Conservation (phyloP, 2,888 invertebrate species). For the Abscondita cerata region DNA sequence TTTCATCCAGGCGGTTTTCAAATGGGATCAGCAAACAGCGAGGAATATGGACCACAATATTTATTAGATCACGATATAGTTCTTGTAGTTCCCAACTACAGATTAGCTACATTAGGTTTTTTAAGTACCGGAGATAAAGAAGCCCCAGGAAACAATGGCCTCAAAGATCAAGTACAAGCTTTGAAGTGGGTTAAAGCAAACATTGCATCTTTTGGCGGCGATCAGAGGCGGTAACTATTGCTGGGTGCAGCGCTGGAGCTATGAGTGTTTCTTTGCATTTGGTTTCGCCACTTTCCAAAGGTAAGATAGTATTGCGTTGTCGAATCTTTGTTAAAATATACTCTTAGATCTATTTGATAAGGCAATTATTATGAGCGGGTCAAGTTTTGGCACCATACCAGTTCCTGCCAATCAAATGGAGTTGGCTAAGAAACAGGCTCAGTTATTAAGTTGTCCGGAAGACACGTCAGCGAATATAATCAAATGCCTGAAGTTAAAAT, state of each 20-base stretch:
- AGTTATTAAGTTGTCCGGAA: conserved; percentile 65
- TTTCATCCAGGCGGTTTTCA: conserved; percentile 76
- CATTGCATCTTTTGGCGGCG: conserved; percentile 72
- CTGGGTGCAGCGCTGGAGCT: conserved; percentile 65
- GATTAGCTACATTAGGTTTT: conserved; percentile 65
- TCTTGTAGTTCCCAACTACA: conserved; percentile 70
- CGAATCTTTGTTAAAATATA: not conserved
- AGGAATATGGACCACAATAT: conserved; percentile 65
- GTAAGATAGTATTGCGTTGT: conserved; percentile 40
- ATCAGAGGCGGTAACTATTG: conserved; percentile 68
- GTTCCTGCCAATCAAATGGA: conserved; percentile 63
- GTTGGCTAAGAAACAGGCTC: conserved; percentile 69
- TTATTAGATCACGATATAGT: conserved; percentile 71
- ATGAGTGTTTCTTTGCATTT: conserved; percentile 60
- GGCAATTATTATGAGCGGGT: conserved; percentile 73
- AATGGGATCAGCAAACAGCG: conserved; percentile 66
- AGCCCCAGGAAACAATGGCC: conserved; percentile 73
- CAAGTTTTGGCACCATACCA: conserved; percentile 63
- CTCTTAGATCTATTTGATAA: conserved; percentile 71
- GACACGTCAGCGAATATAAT: conserved; percentile 63
- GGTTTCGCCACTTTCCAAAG: conserved; percentile 72
- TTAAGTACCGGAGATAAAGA: conserved; percentile 69
- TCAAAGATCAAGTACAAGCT: conserved; percentile 74
- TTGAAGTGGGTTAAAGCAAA: conserved; percentile 72
- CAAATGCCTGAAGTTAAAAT: conserved; percentile 66